Base-by-base conservation (phyloP, 2,888 invertebrate genomes). In the Urechis unicinctus region DNA sequence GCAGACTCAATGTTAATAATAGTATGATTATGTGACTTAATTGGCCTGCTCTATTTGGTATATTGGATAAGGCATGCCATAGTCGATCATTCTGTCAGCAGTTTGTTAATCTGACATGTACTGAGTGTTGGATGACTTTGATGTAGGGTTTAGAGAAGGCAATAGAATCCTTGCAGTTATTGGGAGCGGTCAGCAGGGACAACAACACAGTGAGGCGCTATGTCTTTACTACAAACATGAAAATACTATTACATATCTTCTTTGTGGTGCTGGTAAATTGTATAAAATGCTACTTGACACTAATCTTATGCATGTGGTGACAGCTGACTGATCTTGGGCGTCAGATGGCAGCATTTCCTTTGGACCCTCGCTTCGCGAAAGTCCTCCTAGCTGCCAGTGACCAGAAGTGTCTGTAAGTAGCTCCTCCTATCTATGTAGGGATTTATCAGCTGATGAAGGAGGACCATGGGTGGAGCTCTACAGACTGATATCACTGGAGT, bases 301-400 rank as follows among this genome's bases (percentile, higher is more conserved):
- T 36, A 46, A 17, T 29, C 41, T 48, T 49, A 25, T 28, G 41
- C 29, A 21, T 4, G 26, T 21, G 13, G 9, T 49, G 61, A 43
- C 65, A 85, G 74, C 80, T 96, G 62, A 94, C 93, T 0, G 79
- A 82, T 0, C 67, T 88, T 1, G 96, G 96, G 0, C 85, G 84
- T 65, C 85, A 87, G 71, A 92, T 96, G 91, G 85, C 91, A 0
- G 83, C 85, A 17, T 94, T 94, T 77, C 97, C 97, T 0, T 82
- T 97, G 41, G 94, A 96, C 76, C 96, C 97, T 0, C 85, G 87
- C 63, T 88, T 88, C 74, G 85, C 91, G 9, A 91, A 89, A 81
- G 84, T 89, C 5, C 79, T 94, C 53, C 75, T 94, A 1, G 82
- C 86, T 13, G 88, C 94, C 0, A 83, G 85, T 17, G 85, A 87